Base-by-base conservation (phyloP, 64 coral and sea anemone genomes). In the Cladopsammia gracilis region DNA sequence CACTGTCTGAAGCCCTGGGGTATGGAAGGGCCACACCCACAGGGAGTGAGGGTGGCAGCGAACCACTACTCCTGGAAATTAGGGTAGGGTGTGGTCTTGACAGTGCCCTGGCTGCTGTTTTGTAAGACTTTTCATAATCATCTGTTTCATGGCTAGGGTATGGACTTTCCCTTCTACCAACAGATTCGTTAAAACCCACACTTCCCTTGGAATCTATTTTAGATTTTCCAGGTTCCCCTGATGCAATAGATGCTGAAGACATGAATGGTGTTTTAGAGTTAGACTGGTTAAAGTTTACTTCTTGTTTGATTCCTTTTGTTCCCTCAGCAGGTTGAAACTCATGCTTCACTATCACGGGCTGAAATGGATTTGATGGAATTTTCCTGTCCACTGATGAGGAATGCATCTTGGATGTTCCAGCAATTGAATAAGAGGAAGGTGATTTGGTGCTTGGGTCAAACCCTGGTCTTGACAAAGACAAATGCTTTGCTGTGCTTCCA, bases 11-110 rank as follows among this genome's bases (percentile, higher is more conserved):
- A 13, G 80, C 86, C 52, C 86, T 88, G 51, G 68, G 89, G 68
- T 98, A 98, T 2, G 96, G 96, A 59, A 89, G 96, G 12, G 96
- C 96, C 25, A 98, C 96, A 23, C 96, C 96, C 49, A 98, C 82
- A 14, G 96, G 96, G 57, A 98, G 88, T 13, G 88, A 90, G 0
- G 96, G 96, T 10, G 69, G 44, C 4, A 93, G 57, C 53, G 86
- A 71, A 70, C 82, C 81, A 48, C 88, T 82, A 26, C 79, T 83
- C 43, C 90, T 93, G 43, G 96, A 89, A 51, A 96, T 92, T 10
- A 98, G 48, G 5, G 96, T 72, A 48, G 92, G 82, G 16, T 86
- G 75, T 76, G 93, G 88, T 51, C 96, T 91, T 9, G 92, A 67
- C 71, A 98, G 94, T 15, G 90, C 65, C 50, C 82, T 82, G 26